These are phyloP conservation scores for Papilio polyxenes DNA, from an alignment of 1,140 invertebrate genomes.

Conservation along the genomic window DNA sequence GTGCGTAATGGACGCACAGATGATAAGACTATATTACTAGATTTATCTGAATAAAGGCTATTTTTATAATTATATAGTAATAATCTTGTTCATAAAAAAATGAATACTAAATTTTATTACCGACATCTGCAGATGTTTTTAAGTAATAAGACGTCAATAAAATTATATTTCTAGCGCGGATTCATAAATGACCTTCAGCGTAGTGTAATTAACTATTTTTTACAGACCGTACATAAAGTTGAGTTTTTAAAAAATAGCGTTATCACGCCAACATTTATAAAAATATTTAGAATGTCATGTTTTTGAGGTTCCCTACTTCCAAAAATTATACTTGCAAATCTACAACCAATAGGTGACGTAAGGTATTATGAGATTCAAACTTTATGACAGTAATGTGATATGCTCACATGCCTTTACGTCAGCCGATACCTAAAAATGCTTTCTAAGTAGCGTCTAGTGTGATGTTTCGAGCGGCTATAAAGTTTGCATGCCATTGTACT, in stretches of 20 bases:
- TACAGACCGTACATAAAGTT: not conserved
- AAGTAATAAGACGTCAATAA: conserved; percentile 20
- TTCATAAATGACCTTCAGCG: not conserved
- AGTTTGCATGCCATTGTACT: not conserved
- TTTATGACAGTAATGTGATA: not conserved
- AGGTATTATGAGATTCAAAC: not conserved
- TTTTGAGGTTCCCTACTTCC: not conserved
- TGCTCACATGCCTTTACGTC: not conserved
- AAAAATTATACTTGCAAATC: not conserved
- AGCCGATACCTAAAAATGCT: not conserved
- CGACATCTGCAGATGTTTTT: not conserved
- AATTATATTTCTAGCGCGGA: conserved; percentile 13
- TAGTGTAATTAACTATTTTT: conserved; percentile 19
- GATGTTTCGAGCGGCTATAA: not conserved
- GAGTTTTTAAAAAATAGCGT: not conserved
- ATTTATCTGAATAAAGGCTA: no score
- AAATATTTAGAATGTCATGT: not conserved
- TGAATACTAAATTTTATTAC: not conserved
- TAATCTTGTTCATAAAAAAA: not conserved
- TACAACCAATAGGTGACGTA: not conserved
- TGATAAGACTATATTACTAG: no score
- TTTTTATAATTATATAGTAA: not conserved
- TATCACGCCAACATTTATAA: not conserved
- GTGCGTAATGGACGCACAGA: no score
- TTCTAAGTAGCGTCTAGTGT: not conserved